Percentiles rank a stretch among this genome's conserved stretches.
Conservation (phyloP, 2,888 invertebrate genomes). For the Halictus ligatus region DNA sequence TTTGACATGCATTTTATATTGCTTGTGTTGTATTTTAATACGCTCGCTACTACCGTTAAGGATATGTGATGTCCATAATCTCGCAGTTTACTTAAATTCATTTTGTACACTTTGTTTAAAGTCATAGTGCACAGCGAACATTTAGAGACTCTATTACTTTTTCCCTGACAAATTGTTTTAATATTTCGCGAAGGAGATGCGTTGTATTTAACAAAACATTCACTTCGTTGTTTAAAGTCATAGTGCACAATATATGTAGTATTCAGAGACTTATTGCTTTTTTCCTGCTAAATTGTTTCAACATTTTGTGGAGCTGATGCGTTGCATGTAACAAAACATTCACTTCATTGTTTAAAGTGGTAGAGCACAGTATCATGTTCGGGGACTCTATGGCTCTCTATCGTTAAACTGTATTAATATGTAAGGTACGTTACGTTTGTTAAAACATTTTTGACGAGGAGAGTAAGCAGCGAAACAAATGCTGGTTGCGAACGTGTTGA, state of each 20-base stretch:
- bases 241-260: neutral
- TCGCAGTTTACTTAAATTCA: neutral
- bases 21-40: neutral
- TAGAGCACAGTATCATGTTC: neutral
- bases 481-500: neutral
- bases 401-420: too few relatives aligned
- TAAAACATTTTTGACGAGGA: neutral
- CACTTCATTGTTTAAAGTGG: neutral
- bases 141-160: neutral
- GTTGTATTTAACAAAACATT: neutral
- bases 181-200: neutral
- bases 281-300: neutral
- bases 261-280: neutral
- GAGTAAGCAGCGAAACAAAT: neutral
- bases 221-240: neutral
- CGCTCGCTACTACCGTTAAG: too few relatives aligned
- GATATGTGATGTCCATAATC: too few relatives aligned
- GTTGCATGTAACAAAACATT: neutral
- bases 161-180: neutral
- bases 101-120: neutral
- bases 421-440: neutral
- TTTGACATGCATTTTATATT: neutral
- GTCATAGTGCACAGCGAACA: neutral
- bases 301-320: neutral
- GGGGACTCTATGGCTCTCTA: neutral